These are phyloP conservation scores for Tonatia bakeri DNA, from an alignment of 2,113 vertebrate genomes.

Conservation along the genomic window DNA sequence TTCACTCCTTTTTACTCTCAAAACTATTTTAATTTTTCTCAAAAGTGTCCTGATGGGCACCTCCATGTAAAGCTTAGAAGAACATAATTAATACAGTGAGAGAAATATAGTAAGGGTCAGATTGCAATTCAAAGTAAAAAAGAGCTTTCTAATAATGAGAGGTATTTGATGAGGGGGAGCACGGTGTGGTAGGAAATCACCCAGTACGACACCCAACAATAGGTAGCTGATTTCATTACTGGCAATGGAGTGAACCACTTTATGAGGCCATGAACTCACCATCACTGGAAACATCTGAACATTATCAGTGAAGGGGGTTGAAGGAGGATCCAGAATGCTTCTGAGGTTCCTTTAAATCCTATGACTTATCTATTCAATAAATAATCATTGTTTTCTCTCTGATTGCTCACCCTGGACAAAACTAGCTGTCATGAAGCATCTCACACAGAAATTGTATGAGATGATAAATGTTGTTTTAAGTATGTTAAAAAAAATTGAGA, in stretches of 20 bases:
- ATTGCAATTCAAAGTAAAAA: background rate
- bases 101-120: background rate
- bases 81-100: background rate
- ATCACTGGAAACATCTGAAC: background rate
- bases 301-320: background rate
- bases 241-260: too few species aligned
- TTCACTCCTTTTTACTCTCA: background rate
- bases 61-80: background rate
- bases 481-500: background rate
- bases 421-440: background rate
- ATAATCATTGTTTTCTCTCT: background rate
- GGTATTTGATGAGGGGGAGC: background rate
- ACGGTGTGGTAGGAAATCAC: background rate
- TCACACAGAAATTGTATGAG: background rate
- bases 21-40: background rate
- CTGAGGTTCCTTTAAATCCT: background rate
- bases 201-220: fast-evolving
- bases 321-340: background rate
- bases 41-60: background rate
- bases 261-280: background rate
- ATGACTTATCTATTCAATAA: background rate
- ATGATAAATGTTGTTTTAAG: background rate
- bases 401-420: background rate
- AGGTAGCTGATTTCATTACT: background rate
- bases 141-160: background rate